Evolutionary conservation across 2,113 vertebrate species (phyloP).

Genomic region (Argyrosomus japonicus): DNA sequence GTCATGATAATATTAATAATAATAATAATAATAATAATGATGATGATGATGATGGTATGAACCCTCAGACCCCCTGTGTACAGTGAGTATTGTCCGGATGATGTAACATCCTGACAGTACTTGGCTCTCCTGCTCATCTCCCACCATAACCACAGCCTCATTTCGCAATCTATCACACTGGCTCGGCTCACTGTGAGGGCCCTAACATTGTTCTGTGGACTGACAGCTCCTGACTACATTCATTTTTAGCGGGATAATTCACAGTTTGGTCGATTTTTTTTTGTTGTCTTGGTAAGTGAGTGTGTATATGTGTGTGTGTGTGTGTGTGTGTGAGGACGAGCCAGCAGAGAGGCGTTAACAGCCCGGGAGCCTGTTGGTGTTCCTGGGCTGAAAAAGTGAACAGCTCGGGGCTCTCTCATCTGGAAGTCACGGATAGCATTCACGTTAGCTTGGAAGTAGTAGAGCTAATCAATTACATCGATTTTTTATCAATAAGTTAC

Average conservation of each 20-base stretch:
- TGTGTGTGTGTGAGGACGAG: neutral
- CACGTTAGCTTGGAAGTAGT: neutral
- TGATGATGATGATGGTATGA: too few relatives aligned
- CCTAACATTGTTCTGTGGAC: neutral
- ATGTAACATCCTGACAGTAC: conserved; percentile 45
- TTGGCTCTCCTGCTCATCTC: conserved; percentile 6
- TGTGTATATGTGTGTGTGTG: neutral
- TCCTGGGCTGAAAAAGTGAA: conserved; percentile 20
- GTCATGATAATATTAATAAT: too few relatives aligned
- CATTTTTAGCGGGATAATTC: neutral
- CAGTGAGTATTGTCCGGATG: neutral
- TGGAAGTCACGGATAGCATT: neutral
- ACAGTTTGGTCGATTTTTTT: neutral
- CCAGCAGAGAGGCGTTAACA: conserved; percentile 47
- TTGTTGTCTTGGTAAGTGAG: neutral
- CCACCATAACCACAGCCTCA: neutral
- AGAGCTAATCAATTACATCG: conserved; percentile 3
- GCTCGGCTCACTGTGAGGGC: accelerated
- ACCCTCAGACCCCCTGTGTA: neutral
- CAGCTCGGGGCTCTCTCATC: neutral
- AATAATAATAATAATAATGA: too few relatives aligned
- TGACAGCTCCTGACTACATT: neutral
- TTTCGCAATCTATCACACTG: conserved; percentile 36
- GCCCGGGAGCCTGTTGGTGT: neutral
- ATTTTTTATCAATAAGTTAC: neutral